Conservation (phyloP, 2,888 invertebrate genomes). For the Drosophila pseudotalamancana region DNA sequence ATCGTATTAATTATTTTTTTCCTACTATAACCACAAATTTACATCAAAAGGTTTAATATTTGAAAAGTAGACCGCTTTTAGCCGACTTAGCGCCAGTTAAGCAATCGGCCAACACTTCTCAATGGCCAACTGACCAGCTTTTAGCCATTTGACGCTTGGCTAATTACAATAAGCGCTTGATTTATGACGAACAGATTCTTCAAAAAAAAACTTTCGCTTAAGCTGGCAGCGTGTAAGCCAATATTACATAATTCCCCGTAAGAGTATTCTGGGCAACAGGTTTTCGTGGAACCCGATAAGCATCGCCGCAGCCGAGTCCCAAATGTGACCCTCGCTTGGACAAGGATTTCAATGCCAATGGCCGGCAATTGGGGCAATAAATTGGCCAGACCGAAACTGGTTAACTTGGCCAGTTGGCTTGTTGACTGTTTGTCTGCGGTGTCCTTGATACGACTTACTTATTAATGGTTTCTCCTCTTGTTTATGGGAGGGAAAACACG, state of each 20-base stretch:
- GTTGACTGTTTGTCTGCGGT: conserved; percentile 11
- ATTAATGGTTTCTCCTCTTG: conserved; percentile 49
- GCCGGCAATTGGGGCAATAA: conserved; percentile 70
- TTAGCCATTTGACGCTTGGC: conserved; percentile 31
- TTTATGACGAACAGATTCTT: conserved; percentile 23
- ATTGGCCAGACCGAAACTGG: conserved; percentile 63
- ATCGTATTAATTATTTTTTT: no score
- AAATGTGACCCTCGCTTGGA: conserved; percentile 59
- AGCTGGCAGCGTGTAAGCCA: conserved; percentile 38
- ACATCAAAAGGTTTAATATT: not conserved
- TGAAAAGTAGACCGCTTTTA: not conserved
- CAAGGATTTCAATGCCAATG: conserved; percentile 76
- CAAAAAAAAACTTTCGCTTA: conserved; percentile 37
- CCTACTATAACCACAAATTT: no score
- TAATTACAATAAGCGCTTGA: conserved; percentile 26
- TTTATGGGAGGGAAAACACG: conserved; percentile 53
- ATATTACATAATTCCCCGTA: conserved; percentile 64
- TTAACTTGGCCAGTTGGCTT: conserved; percentile 20
- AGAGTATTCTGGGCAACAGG: conserved; percentile 67
- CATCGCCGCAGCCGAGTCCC: conserved; percentile 17
- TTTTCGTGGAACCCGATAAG: conserved; percentile 57
- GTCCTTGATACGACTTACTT: conserved; percentile 69
- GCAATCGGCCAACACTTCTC: no score
- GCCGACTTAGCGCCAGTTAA: not conserved
- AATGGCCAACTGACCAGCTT: no score